These are phyloP conservation scores for Onthophagus sagittarius DNA, from an alignment of 2,888 invertebrate genomes.

Conservation along the genomic window DNA sequence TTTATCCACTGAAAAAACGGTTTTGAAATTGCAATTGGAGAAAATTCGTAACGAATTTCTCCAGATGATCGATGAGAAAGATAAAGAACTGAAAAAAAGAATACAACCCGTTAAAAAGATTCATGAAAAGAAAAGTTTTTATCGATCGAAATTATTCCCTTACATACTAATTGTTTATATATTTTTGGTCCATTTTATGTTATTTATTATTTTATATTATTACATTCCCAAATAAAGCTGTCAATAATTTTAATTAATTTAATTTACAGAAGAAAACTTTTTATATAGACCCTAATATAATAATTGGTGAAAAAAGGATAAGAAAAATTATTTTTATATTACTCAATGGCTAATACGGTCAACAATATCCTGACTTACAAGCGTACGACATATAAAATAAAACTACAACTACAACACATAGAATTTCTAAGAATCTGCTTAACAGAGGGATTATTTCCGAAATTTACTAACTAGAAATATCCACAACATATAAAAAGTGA, in stretches of 20 bases:
- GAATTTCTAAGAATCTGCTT: no score
- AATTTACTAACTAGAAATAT: no score
- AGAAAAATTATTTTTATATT: no score
- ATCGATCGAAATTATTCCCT: neutral
- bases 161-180: neutral
- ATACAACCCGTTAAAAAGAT: neutral
- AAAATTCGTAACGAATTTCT: neutral
- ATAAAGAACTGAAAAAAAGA: neutral
- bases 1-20: neutral
- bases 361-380: no score
- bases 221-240: slow-evolving; percentile 4
- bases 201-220: slow-evolving; percentile 5
- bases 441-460: no score
- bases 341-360: no score
- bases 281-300: no score
- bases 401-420: no score
- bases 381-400: no score
- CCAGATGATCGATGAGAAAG: neutral
- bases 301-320: no score
- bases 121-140: neutral
- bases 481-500: no score
- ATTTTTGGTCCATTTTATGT: neutral
- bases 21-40: neutral
- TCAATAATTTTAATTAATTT: neutral
- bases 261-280: no score